These are phyloP conservation scores for Hymenopus coronatus DNA, from an alignment of 2,888 invertebrate genomes.

Conservation along the genomic window DNA sequence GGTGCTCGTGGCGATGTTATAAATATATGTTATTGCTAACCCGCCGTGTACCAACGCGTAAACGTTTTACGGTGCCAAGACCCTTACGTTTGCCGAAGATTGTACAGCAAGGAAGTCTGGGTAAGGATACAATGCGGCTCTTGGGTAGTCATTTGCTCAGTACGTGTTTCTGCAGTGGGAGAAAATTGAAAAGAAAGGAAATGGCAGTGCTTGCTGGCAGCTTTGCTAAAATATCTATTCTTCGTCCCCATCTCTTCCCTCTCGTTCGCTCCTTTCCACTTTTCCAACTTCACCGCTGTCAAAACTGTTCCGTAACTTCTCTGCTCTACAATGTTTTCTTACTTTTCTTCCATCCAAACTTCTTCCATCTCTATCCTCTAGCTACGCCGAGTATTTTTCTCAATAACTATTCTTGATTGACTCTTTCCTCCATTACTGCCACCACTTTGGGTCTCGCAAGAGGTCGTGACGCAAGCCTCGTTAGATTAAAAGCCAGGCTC, in stretches of 20 bases:
- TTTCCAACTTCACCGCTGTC: conserved; percentile 7
- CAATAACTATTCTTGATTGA: neutral
- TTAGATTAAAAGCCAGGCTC: neutral
- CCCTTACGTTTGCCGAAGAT: neutral
- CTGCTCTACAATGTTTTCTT: neutral
- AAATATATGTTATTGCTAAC: too few relatives aligned
- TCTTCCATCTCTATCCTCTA: neutral
- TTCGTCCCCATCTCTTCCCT: neutral
- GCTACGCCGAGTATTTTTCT: neutral
- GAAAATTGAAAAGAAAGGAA: neutral
- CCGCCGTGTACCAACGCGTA: too few relatives aligned
- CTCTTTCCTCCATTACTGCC: neutral
- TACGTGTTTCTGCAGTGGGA: conserved; percentile 1
- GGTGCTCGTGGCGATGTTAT: too few relatives aligned
- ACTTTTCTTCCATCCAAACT: neutral
- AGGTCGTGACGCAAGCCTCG: neutral
- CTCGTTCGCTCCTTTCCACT: neutral
- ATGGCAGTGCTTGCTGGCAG: neutral
- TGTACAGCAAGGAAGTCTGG: neutral
- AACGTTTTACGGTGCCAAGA: neutral
- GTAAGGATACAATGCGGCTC: neutral
- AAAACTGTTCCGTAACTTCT: conserved; percentile 14
- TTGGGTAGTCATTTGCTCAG: neutral
- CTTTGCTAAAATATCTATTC: neutral
- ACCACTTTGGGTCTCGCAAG: neutral